These are phyloP conservation scores for Platerodrilus igneus DNA, from an alignment of 2,888 invertebrate genomes.

Conservation along the genomic window DNA sequence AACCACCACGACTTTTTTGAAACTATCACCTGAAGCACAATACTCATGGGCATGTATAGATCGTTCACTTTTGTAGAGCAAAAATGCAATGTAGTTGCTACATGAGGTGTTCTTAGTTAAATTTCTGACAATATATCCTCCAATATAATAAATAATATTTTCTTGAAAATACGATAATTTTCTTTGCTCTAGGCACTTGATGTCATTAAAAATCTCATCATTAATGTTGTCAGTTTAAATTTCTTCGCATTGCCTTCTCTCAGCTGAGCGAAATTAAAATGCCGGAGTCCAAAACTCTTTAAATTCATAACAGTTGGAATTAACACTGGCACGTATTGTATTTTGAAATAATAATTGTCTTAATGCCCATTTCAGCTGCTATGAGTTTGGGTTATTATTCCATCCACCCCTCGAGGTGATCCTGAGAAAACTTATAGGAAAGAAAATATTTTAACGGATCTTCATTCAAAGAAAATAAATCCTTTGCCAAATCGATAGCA, in stretches of 20 bases:
- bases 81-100: slow-evolving; percentile 1
- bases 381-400: slow-evolving; percentile 29
- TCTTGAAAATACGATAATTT: slow-evolving; percentile 8
- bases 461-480: slow-evolving; percentile 15
- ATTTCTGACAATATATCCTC: slow-evolving; percentile 6
- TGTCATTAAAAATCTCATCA: neutral
- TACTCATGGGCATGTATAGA: slow-evolving; percentile 2
- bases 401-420: slow-evolving; percentile 29
- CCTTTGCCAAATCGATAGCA: slow-evolving; percentile 14
- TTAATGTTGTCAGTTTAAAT: neutral
- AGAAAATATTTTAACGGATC: slow-evolving; percentile 17
- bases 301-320: slow-evolving; percentile 19
- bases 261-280: slow-evolving; percentile 20
- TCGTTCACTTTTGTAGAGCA: neutral
- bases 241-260: neutral
- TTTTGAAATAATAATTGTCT: slow-evolving; percentile 25
- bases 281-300: slow-evolving; percentile 6
- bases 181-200: neutral
- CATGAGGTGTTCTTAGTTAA: no score
- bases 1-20: slow-evolving; percentile 8
- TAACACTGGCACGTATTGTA: slow-evolving; percentile 24
- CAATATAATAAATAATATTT: slow-evolving; percentile 12
- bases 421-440: slow-evolving; percentile 26
- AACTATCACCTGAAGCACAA: neutral
- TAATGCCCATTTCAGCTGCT: slow-evolving; percentile 27